Conservation (phyloP, 1,140 invertebrate species). For the Homalodisca vitripennis region DNA sequence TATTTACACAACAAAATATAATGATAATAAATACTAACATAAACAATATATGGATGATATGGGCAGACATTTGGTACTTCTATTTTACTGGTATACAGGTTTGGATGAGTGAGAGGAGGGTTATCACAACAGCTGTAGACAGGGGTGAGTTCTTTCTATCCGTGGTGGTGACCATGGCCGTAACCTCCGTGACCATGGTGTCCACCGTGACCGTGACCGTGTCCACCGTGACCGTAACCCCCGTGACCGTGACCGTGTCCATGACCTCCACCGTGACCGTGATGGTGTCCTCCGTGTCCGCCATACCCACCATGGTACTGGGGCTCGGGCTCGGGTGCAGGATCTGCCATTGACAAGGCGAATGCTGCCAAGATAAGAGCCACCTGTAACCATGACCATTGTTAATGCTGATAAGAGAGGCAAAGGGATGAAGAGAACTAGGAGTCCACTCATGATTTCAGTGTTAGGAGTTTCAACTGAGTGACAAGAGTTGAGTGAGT, state of each 20-base stretch:
- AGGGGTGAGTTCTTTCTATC: neutral
- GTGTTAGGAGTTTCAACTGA: too few species aligned
- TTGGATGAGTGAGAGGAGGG: too few species aligned
- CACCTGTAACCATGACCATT: slow-evolving; percentile 9
- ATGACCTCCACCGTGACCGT: neutral
- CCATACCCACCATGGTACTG: slow-evolving; percentile 5
- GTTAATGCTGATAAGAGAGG: too few species aligned
- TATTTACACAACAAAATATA: too few species aligned
- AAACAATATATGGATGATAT: neutral
- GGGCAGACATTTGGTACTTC: too few species aligned
- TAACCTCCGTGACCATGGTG: neutral
- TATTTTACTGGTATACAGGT: too few species aligned
- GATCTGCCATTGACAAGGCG: too few species aligned
- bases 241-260: neutral
- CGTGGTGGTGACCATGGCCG: slow-evolving; percentile 8
- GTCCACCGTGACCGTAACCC: slow-evolving; percentile 9
- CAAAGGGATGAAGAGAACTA: too few species aligned
- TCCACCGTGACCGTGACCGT: neutral
- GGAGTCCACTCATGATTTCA: too few species aligned
- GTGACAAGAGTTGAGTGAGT: too few species aligned
- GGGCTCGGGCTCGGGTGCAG: neutral
- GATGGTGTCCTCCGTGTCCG: neutral
- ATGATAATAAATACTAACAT: neutral
- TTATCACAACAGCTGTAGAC: too few species aligned
- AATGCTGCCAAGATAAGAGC: neutral